phyloP scores from a whole-genome alignment of 2,113 vertebrate genomes.

The Riparia riparia region DNA sequence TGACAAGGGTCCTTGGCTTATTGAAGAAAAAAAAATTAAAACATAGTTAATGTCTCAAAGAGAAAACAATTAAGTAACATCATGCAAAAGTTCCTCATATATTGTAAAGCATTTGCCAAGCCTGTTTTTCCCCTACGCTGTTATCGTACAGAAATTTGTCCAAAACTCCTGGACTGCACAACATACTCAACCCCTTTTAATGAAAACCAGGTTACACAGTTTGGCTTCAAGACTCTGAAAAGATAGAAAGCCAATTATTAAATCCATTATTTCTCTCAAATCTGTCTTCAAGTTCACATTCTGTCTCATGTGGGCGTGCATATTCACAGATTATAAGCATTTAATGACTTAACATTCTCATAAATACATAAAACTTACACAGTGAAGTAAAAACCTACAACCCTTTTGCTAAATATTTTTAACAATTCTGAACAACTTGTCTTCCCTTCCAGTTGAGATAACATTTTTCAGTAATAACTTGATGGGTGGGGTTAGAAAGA shows the following conservation, averaged over 20 bases:
- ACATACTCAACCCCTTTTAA: not conserved
- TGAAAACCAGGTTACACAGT: not conserved
- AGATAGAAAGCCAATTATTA: not conserved
- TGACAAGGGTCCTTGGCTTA: slow-evolving; percentile 89
- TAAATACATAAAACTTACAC: not conserved
- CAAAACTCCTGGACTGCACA: not conserved
- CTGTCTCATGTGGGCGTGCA: not conserved
- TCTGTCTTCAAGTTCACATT: not conserved
- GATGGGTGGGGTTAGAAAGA: slow-evolving; percentile 20
- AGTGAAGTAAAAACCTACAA: not conserved
- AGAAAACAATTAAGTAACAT: not conserved
- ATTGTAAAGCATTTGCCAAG: not conserved
- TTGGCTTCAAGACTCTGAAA: not conserved
- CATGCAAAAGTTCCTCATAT: not conserved
- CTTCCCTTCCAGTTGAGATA: not conserved
- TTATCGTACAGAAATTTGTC: slow-evolving; percentile 10
- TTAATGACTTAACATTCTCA: not conserved
- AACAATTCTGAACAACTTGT: not conserved
- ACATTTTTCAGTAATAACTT: slow-evolving; percentile 25
- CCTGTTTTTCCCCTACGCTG: not conserved
- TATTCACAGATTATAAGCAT: not conserved
- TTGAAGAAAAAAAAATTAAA: slow-evolving; percentile 59
- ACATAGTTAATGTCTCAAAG: not conserved
- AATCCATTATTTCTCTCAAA: not conserved
- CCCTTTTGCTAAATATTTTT: not conserved